Evolutionary conservation across 2,888 invertebrate genomes (phyloP).

Genomic region (Serrognathus titanus): DNA sequence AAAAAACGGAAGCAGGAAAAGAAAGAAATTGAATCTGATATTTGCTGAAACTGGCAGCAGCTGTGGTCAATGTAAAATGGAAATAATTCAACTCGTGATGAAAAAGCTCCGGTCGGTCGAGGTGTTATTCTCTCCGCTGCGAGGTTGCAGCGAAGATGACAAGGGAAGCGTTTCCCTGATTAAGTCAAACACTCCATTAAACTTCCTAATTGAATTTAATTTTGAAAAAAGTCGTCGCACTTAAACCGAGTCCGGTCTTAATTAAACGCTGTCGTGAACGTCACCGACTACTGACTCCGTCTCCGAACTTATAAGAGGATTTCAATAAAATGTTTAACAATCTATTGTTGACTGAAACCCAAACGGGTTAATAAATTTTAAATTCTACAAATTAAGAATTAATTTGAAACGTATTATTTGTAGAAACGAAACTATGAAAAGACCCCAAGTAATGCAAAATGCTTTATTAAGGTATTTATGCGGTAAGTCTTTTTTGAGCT

Average conservation of each 20-base stretch:
- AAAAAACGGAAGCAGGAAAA: constrained; percentile 9
- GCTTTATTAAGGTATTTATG: too few relatives aligned
- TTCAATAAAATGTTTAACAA: too few relatives aligned
- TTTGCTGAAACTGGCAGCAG: constrained; percentile 33
- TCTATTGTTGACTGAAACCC: too few relatives aligned
- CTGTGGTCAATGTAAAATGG: constrained; percentile 38
- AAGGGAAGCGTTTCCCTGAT: constrained; percentile 31
- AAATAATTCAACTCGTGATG: constrained; percentile 33
- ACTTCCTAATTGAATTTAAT: constrained; percentile 40
- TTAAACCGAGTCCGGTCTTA: constrained; percentile 29
- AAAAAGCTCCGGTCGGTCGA: constrained; percentile 7
- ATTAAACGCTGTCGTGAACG: constrained; percentile 32
- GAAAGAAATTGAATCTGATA: constrained; percentile 33
- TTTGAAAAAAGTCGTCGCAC: constrained; percentile 24
- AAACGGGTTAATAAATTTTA: too few relatives aligned
- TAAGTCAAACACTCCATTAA: constrained; percentile 39
- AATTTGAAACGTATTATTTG: too few relatives aligned
- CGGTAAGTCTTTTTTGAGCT: too few relatives aligned
- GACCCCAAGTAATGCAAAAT: too few relatives aligned
- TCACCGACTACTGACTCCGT: constrained; percentile 15
- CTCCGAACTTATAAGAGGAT: too few relatives aligned
- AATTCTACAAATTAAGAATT: too few relatives aligned
- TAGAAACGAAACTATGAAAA: too few relatives aligned
- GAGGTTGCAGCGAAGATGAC: constrained; percentile 23
- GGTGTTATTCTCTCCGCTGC: constrained; percentile 21